Percentiles rank a stretch among this genome's conserved stretches.
Conservation (phyloP, 2,888 invertebrate species). For the Timema cristinae region DNA sequence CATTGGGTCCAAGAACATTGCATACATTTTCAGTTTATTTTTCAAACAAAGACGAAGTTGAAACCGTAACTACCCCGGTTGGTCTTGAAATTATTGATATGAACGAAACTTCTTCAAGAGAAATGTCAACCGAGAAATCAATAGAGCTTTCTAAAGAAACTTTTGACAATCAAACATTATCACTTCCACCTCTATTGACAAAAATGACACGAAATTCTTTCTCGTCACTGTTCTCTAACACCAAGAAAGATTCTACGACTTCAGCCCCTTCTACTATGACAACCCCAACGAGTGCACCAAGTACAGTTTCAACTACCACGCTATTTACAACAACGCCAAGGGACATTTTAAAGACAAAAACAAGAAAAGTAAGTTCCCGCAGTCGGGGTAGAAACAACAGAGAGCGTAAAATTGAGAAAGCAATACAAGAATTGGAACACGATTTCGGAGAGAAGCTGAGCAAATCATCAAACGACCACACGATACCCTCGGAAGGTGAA, state of each 20-base stretch:
- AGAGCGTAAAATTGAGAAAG: slow-evolving; percentile 8
- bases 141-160: no score
- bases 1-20: slow-evolving; percentile 70
- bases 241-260: background rate
- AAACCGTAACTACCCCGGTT: background rate
- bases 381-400: background rate
- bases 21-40: slow-evolving; percentile 78
- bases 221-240: slow-evolving; percentile 44
- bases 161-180: slow-evolving; percentile 37
- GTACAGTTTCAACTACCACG: background rate
- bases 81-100: background rate
- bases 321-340: no score
- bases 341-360: no score
- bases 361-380: slow-evolving; percentile 16
- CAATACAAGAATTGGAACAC: background rate
- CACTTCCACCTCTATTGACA: slow-evolving; percentile 58
- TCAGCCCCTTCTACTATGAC: background rate
- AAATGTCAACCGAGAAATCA: no score
- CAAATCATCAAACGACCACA: background rate
- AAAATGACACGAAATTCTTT: slow-evolving; percentile 64
- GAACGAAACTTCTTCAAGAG: no score
- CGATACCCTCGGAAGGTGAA: no score
- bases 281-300: no score
- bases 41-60: slow-evolving; percentile 64
- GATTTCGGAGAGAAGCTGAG: background rate